Conservation (phyloP, 2,888 invertebrate species). For the Dicyrtoma fusca region DNA sequence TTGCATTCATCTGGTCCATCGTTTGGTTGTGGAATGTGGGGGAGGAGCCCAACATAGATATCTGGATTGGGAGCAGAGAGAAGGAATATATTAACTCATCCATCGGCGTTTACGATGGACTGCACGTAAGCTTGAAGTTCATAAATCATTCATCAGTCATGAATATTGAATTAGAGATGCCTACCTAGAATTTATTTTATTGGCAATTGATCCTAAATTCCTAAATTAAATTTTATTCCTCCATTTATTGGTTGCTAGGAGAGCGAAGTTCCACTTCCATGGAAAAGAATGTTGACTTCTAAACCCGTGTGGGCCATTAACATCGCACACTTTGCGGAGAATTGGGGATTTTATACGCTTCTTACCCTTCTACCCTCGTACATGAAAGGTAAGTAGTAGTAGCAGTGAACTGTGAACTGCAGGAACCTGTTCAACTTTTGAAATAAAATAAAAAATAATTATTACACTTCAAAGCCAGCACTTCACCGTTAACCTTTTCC, state of each 20-base stretch:
- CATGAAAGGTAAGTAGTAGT: slow-evolving; percentile 74
- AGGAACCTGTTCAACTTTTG: too few relatives aligned
- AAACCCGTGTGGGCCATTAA: slow-evolving; percentile 82
- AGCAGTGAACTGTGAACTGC: too few relatives aligned
- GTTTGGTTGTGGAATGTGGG: slow-evolving; percentile 51
- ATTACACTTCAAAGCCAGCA: too few relatives aligned
- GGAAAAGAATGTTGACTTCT: slow-evolving; percentile 75
- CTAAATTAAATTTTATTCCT: slow-evolving; percentile 8
- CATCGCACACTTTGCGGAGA: slow-evolving; percentile 82
- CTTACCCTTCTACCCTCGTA: slow-evolving; percentile 82
- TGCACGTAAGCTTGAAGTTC: slow-evolving; percentile 6
- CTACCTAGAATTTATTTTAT: too few relatives aligned
- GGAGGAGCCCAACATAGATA: slow-evolving; percentile 25
- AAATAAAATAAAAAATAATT: too few relatives aligned
- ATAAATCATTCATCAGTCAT: too few relatives aligned
- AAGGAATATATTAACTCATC: slow-evolving; percentile 17
- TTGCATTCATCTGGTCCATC: slow-evolving; percentile 46
- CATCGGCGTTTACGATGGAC: slow-evolving; percentile 4
- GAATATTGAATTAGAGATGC: too few relatives aligned
- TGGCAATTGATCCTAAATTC: too few relatives aligned
- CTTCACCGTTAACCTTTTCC: too few relatives aligned
- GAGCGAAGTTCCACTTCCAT: slow-evolving; percentile 64
- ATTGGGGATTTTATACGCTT: slow-evolving; percentile 88
- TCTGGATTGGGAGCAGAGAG: slow-evolving; percentile 2
- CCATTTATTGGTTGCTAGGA: slow-evolving; percentile 58